Evolutionary conservation across 2,113 vertebrate species (phyloP).

Genomic region (Zosterops lateralis): DNA sequence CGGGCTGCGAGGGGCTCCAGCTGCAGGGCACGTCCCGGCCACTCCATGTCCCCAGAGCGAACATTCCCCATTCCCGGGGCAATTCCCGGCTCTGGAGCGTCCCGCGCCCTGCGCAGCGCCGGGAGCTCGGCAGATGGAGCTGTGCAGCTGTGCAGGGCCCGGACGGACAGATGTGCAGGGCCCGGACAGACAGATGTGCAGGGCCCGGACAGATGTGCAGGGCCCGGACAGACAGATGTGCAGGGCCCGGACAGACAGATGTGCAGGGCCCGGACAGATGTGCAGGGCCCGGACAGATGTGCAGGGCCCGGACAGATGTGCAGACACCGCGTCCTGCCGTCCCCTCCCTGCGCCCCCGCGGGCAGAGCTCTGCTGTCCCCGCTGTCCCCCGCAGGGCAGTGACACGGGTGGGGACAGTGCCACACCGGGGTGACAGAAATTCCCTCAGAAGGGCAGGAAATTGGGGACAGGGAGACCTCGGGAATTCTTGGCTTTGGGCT

Average conservation of each 20-base stretch:
- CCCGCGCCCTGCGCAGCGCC: background rate
- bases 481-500: rapidly evolving
- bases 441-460: background rate
- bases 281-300: background rate
- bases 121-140: conserved; percentile 48
- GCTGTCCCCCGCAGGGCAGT: background rate
- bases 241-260: background rate
- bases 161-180: background rate
- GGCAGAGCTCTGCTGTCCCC: background rate
- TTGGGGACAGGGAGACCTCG: rapidly evolving
- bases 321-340: background rate
- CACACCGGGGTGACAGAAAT: background rate
- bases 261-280: background rate
- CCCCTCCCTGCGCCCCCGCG: rapidly evolving
- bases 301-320: background rate
- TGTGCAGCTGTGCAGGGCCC: background rate
- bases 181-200: background rate
- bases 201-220: background rate
- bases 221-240: background rate
- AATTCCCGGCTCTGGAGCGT: rapidly evolving
- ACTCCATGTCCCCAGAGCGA: background rate
- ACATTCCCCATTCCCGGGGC: background rate
- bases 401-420: rapidly evolving
- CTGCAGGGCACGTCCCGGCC: rapidly evolving
- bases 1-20: background rate